Conservation (phyloP, 2,888 invertebrate genomes). For the Scrobipalpa atriplicella region DNA sequence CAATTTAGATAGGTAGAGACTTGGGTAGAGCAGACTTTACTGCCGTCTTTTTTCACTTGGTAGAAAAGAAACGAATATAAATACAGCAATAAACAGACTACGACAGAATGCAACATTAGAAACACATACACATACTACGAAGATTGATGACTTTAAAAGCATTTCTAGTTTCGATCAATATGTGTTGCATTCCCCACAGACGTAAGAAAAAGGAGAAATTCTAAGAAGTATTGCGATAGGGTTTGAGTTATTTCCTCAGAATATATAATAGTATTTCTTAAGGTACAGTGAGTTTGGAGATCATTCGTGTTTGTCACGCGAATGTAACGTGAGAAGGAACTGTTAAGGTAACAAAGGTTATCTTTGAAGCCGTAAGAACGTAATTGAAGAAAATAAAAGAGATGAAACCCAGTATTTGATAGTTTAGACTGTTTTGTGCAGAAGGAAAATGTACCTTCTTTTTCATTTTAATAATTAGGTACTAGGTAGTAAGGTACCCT, state of each 20-base stretch:
- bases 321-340: slow-evolving; percentile 31
- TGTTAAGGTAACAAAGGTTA: slow-evolving; percentile 26
- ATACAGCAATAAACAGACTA: slow-evolving; percentile 1
- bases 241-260: slow-evolving; percentile 9
- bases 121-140: slow-evolving; percentile 27
- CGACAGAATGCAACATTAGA: slow-evolving; percentile 23
- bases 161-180: slow-evolving; percentile 23
- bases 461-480: too few relatives aligned
- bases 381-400: not conserved
- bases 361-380: not conserved
- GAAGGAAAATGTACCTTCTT: too few relatives aligned
- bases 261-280: not conserved
- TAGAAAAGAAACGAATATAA: not conserved
- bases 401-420: not conserved
- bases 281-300: slow-evolving; percentile 22
- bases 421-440: too few relatives aligned
- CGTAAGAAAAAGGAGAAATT: not conserved
- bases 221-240: slow-evolving; percentile 16
- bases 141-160: slow-evolving; percentile 28
- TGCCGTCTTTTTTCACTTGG: not conserved
- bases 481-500: too few relatives aligned
- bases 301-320: slow-evolving; percentile 33
- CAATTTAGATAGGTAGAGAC: too few relatives aligned
- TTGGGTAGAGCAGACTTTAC: too few relatives aligned
- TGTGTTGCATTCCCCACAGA: slow-evolving; percentile 16